phyloP scores from a whole-genome alignment of 2,888 invertebrate genomes.

The Patella depressa region DNA sequence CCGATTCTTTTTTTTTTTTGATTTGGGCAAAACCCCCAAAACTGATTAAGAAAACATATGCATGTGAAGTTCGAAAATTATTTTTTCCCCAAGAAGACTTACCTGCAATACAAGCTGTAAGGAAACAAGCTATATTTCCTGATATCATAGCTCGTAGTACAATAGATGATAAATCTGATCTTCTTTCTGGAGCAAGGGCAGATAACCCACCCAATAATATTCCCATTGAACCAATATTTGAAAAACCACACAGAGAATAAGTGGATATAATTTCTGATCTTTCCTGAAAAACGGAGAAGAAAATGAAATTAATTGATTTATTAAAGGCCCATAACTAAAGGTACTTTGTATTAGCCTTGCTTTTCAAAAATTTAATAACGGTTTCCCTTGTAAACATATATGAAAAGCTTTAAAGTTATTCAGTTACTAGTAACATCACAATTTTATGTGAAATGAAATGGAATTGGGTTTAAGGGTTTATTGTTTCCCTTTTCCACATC shows the following conservation, averaged over 20 bases:
- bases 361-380: too few relatives aligned
- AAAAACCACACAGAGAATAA: constrained; percentile 66
- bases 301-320: not conserved
- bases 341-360: too few relatives aligned
- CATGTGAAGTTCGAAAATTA: too few relatives aligned
- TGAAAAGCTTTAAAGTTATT: too few relatives aligned
- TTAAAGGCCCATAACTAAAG: not conserved
- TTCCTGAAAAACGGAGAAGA: constrained; percentile 32
- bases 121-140: constrained; percentile 68
- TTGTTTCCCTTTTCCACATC: too few relatives aligned
- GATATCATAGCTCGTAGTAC: constrained; percentile 67
- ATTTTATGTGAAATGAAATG: too few relatives aligned
- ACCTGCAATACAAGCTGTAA: constrained; percentile 69
- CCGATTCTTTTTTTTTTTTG: too few relatives aligned
- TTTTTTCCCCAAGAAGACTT: constrained; percentile 11
- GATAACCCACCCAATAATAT: constrained; percentile 58
- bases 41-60: too few relatives aligned
- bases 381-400: too few relatives aligned
- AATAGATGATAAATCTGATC: constrained; percentile 47
- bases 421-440: too few relatives aligned
- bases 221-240: constrained; percentile 65
- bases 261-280: constrained; percentile 62
- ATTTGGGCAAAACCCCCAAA: too few relatives aligned
- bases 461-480: too few relatives aligned
- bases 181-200: constrained; percentile 57